Evolutionary conservation across 2,888 invertebrate genomes (phyloP), one percentile per base, ranked within the genome.

Genomic region (Athetis lepigone): DNA sequence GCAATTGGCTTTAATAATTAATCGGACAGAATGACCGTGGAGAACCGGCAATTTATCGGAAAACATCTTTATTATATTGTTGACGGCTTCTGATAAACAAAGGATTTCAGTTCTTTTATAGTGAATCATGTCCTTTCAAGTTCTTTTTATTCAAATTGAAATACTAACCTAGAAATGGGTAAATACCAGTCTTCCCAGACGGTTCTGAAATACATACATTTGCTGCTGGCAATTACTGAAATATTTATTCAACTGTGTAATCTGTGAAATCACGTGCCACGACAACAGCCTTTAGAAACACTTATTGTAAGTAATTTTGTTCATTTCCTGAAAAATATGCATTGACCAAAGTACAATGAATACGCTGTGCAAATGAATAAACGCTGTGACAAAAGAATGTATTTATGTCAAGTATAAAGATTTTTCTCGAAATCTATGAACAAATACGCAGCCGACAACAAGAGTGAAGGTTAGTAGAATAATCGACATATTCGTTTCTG

Each of bases 1-100:
- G 81, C 85, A 78, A 82, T 85, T 72, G 81, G 69, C 79, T 84
- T 75, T 51, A 84, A 85, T 87, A 86, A 88, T 86, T 84, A 85
- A 82, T 80, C 77, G 77, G 70, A 75, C 75, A 75, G 52, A 71
- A 67, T 74, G 77, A 70, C 76, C 75, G 75, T 75, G 64, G 70
- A 69, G 67, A 70, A 62, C 70, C 54, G 61, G 70, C 78, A 73
- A 78, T 86, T 88, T 84, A 88, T 87, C 82, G 76, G 77, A 63
- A 82, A 85, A 86, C 82, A 84, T 87, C 81, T 86, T 86, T 85
- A 87, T 86, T 82, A 79, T 73, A 74, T 73, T 49, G 25, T 52
- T 43, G 59, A 49, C 49, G 43, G 46, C 47, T 43, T 51, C 36
- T 60, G 52, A 54, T 66, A 54, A 60, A 54, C 43, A 51, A 63